Conservation (phyloP, 1,140 invertebrate genomes). For the Eubasilissa regina region DNA sequence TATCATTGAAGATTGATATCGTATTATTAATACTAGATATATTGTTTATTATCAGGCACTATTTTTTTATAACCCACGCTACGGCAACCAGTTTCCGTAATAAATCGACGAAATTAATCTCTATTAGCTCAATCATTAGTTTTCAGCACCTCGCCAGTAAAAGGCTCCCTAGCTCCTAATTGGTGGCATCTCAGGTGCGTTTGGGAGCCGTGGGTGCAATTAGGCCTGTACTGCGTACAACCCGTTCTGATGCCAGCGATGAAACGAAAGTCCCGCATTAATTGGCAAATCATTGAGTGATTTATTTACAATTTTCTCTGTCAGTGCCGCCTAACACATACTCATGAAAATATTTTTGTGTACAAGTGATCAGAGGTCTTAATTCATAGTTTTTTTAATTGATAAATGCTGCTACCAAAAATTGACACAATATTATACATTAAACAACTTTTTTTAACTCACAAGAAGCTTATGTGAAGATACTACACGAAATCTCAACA, state of each 20-base stretch:
- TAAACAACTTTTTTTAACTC: too few species aligned
- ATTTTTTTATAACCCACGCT: background rate
- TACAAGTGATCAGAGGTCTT: too few species aligned
- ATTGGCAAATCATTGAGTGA: constrained; percentile 19
- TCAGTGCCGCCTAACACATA: background rate
- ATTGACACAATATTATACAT: too few species aligned
- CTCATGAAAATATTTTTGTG: too few species aligned
- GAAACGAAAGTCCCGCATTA: constrained; percentile 28
- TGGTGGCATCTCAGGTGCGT: background rate
- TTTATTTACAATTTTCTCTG: constrained; percentile 22
- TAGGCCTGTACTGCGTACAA: background rate
- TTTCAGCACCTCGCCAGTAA: constrained; percentile 9
- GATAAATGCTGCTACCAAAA: too few species aligned
- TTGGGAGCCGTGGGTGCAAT: background rate
- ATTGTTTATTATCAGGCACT: too few species aligned
- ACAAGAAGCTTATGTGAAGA: too few species aligned
- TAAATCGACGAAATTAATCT: constrained; percentile 2
- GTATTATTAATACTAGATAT: too few species aligned
- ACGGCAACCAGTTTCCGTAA: constrained; percentile 3
- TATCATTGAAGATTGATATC: too few species aligned
- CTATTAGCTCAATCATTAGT: constrained; percentile 9
- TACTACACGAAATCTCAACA: too few species aligned
- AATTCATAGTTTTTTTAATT: too few species aligned
- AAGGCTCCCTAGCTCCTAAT: constrained; percentile 19
- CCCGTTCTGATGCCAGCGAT: background rate